These are phyloP conservation scores for Phainopepla nitens DNA, from an alignment of 2,113 vertebrate genomes.

Conservation along the genomic window DNA sequence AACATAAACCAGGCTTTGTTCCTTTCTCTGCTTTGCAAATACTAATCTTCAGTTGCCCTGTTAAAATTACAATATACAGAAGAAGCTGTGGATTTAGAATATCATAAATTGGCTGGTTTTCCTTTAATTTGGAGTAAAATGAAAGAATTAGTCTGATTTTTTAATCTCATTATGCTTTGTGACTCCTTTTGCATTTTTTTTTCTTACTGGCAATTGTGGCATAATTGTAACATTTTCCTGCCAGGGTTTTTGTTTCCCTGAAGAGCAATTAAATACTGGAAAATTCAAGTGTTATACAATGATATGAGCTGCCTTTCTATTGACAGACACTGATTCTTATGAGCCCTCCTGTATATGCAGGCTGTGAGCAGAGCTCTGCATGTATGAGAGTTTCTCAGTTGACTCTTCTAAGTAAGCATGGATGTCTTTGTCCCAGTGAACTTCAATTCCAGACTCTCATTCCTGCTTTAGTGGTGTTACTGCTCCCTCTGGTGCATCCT, in stretches of 20 bases:
- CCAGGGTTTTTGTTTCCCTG: neutral
- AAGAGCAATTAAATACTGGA: neutral
- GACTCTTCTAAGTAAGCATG: neutral
- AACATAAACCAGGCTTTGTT: neutral
- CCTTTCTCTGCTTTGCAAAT: neutral
- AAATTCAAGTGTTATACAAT: neutral
- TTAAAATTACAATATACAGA: neutral
- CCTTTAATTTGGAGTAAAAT: neutral
- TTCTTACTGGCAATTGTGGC: neutral
- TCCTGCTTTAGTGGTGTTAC: neutral
- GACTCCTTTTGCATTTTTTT: neutral
- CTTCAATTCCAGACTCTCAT: neutral
- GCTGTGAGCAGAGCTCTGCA: neutral
- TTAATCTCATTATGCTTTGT: neutral
- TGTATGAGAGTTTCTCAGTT: neutral
- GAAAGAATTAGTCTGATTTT: neutral
- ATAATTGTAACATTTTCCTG: neutral
- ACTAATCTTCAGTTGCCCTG: neutral
- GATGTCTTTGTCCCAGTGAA: neutral
- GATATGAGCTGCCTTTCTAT: accelerated
- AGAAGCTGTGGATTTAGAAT: neutral
- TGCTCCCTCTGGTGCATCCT: constrained; percentile 48
- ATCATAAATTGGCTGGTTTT: neutral
- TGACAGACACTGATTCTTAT: neutral
- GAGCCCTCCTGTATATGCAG: neutral